Evolutionary conservation across 2,888 invertebrate genomes (phyloP), one percentile per base, ranked within the genome.

Genomic region (Lepas anatifera): DNA sequence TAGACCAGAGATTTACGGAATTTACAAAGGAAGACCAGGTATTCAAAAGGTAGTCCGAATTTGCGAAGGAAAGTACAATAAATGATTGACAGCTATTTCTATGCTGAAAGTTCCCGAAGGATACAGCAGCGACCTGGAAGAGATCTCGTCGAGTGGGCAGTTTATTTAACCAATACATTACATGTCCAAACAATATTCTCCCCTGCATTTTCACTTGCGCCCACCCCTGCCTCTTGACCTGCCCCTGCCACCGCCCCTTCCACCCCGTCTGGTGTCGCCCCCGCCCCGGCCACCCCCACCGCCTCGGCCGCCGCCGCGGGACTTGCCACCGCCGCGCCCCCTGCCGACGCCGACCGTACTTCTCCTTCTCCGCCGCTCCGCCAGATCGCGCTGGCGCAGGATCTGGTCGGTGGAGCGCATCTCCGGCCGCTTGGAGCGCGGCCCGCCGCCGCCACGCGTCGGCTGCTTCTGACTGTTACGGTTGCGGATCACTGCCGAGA

Each of bases 271-370:
- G 25, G 1, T 35, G 35, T 22, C 35, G 1, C 1, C 58, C 11
- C 0, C 10, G 6, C 58, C 58, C 18, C 32, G 32, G 4, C 32
- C 58, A 0, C 22, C 1, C 4, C 32, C 58, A 8, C 58, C 32
- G 10, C 29, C 52, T 7, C 25, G 10, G 6, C 89, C 2, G 85
- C 86, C 1, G 96, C 97, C 0, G 86, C 90, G 74, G 92, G 93
- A 77, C 86, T 86, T 0, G 86, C 85, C 13, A 82, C 96, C 13
- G 87, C 91, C 13, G 87, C 91, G 73, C 91, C 95, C 77, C 85
- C 91, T 29, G 84, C 92, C 67, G 89, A 89, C 76, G 95, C 94
- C 32, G 86, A 88, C 76, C 96, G 96, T 78, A 83, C 84, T 8
- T 76, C 90, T 6, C 85, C 89, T 0, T 82, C 89, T 75, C 88